These are phyloP conservation scores for Andricus curvator DNA, from an alignment of 2,888 invertebrate genomes.

Conservation along the genomic window DNA sequence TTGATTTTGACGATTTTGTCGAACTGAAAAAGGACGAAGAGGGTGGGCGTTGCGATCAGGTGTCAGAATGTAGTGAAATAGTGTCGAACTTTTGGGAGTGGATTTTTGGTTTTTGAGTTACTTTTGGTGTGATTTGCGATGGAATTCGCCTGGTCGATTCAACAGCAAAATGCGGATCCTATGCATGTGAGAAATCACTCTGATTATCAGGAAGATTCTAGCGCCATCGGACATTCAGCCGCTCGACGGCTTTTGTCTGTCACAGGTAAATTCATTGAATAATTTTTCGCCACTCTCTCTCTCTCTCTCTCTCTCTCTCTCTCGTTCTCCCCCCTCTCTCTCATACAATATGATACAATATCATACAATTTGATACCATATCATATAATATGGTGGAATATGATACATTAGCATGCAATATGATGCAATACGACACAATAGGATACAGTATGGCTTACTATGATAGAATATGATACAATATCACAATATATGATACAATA, in stretches of 20 bases:
- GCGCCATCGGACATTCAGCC: slow-evolving; percentile 54
- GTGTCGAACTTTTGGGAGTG: background rate
- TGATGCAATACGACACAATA: too few relatives aligned
- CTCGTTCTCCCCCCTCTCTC: too few relatives aligned
- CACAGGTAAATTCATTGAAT: slow-evolving; percentile 47
- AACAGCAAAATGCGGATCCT: slow-evolving; percentile 47
- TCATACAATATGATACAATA: too few relatives aligned
- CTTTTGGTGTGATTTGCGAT: slow-evolving; percentile 12
- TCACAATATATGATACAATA: too few relatives aligned
- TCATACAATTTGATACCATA: too few relatives aligned
- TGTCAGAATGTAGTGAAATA: slow-evolving; percentile 20
- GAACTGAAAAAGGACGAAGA: background rate
- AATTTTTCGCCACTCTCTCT: background rate
- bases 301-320: too few relatives aligned
- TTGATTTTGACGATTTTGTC: background rate
- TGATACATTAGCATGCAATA: too few relatives aligned
- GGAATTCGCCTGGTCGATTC: slow-evolving; percentile 56
- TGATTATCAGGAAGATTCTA: slow-evolving; percentile 49
- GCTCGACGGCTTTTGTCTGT: slow-evolving; percentile 52
- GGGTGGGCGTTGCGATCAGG: background rate
- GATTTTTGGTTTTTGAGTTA: background rate
- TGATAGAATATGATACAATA: too few relatives aligned
- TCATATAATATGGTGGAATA: too few relatives aligned
- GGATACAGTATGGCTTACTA: too few relatives aligned
- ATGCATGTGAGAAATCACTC: slow-evolving; percentile 47